Evolutionary conservation across 1,140 invertebrate genomes (phyloP).

Genomic region (Lepidurus couesii): DNA sequence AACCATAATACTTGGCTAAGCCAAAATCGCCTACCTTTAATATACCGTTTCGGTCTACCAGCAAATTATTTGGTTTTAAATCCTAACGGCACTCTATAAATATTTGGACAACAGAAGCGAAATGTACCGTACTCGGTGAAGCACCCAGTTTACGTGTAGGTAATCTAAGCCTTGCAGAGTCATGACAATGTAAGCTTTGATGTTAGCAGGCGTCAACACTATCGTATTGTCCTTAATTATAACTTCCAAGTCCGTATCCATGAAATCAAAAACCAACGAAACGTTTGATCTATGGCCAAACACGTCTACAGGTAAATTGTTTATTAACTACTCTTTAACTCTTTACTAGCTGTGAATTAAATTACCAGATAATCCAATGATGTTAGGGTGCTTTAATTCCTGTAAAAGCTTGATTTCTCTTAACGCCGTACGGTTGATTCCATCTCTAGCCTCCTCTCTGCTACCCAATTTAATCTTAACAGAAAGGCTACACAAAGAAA

Average conservation of each 20-base stretch:
- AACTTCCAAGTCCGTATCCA: slow-evolving; percentile 98
- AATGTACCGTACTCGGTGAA: slow-evolving; percentile 65
- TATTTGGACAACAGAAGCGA: neutral
- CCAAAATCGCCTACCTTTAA: slow-evolving; percentile 99
- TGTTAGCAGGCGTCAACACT: slow-evolving; percentile 83
- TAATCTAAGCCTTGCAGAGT: slow-evolving; percentile 92
- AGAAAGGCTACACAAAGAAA: slow-evolving; percentile 26
- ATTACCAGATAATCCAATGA: slow-evolving; percentile 76
- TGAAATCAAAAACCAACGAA: slow-evolving; percentile 98
- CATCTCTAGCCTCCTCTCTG: slow-evolving; percentile 88
- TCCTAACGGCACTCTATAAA: slow-evolving; percentile 55
- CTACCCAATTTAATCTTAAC: slow-evolving; percentile 90
- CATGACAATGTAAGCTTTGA: slow-evolving; percentile 94
- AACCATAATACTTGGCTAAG: slow-evolving; percentile 93
- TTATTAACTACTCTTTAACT: neutral
- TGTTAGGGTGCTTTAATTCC: slow-evolving; percentile 90
- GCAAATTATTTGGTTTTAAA: slow-evolving; percentile 97
- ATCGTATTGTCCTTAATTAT: slow-evolving; percentile 81
- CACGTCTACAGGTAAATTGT: slow-evolving; percentile 61
- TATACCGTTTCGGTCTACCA: slow-evolving; percentile 86
- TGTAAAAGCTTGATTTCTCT: slow-evolving; percentile 97
- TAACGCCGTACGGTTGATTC: slow-evolving; percentile 95
- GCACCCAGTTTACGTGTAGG: slow-evolving; percentile 91
- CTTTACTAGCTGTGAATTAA: slow-evolving; percentile 3
- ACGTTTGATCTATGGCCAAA: slow-evolving; percentile 97